Conservation (phyloP, 2,113 vertebrate genomes). For the pig (Sus scrofa) region DNA sequence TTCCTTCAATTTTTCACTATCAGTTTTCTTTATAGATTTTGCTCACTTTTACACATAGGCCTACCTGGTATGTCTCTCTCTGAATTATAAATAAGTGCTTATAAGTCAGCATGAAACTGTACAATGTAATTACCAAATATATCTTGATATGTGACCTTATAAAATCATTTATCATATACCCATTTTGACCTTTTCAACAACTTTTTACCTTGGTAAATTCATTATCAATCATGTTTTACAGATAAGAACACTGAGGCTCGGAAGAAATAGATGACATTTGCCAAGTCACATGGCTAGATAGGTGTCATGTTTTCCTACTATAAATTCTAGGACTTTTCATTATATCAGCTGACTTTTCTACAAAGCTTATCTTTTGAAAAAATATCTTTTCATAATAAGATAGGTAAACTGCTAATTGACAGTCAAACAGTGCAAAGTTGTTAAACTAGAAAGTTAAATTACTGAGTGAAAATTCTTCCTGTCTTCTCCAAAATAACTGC, state of each 20-base stretch:
- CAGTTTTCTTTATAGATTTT: slow-evolving; percentile 39
- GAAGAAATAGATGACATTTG: background rate
- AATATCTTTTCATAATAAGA: background rate
- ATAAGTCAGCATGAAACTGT: background rate
- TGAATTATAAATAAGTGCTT: background rate
- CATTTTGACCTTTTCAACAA: background rate
- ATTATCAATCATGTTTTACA: background rate
- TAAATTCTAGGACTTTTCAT: background rate
- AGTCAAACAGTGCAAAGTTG: background rate
- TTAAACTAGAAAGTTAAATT: slow-evolving; percentile 36
- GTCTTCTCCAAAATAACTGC: background rate
- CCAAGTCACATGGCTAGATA: background rate
- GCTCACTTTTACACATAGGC: background rate
- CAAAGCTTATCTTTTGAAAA: slow-evolving; percentile 7
- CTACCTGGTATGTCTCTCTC: background rate
- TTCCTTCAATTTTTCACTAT: background rate
- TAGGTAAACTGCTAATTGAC: background rate
- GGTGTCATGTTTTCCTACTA: background rate
- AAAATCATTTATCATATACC: background rate
- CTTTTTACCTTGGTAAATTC: background rate
- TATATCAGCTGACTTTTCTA: background rate
- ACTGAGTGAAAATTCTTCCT: background rate
- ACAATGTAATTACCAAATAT: background rate
- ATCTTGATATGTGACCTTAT: background rate
- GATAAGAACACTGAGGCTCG: background rate